Conservation (phyloP, 2,113 vertebrate genomes). For the Percina caprodes region DNA sequence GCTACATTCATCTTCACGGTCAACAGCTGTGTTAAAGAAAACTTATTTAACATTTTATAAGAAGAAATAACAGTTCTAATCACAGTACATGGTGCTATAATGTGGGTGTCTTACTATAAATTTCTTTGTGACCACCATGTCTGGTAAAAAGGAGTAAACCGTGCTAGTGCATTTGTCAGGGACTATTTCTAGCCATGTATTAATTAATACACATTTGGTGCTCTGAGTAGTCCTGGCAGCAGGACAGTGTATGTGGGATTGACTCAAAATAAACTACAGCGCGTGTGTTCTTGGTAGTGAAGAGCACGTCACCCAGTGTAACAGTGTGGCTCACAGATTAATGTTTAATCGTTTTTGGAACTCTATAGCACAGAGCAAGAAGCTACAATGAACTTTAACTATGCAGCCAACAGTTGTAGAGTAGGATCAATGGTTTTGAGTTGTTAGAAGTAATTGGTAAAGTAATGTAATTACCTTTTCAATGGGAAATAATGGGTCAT, state of each 20-base stretch:
- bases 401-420: neutral
- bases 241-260: constrained; percentile 5
- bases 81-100: neutral
- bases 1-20: neutral
- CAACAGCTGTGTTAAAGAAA: neutral
- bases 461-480: constrained; percentile 12
- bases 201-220: constrained; percentile 26
- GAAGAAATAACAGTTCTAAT: neutral
- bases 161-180: neutral
- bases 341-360: constrained; percentile 34
- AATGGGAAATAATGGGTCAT: neutral
- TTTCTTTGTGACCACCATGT: constrained; percentile 7
- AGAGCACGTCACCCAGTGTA: constrained; percentile 18
- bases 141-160: constrained; percentile 13
- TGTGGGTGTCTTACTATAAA: constrained; percentile 11
- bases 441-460: neutral
- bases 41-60: neutral
- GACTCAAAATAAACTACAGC: constrained; percentile 26
- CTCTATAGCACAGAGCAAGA: neutral
- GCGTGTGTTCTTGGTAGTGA: constrained; percentile 6
- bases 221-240: constrained; percentile 23
- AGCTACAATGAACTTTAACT: constrained; percentile 15
- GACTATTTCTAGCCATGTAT: constrained; percentile 28
- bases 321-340: constrained; percentile 16
- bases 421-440: neutral